Evolutionary conservation across 2,888 invertebrate species (phyloP), one percentile per base, ranked within the genome.

Genomic region (Ommatoiulus sabulosus): DNA sequence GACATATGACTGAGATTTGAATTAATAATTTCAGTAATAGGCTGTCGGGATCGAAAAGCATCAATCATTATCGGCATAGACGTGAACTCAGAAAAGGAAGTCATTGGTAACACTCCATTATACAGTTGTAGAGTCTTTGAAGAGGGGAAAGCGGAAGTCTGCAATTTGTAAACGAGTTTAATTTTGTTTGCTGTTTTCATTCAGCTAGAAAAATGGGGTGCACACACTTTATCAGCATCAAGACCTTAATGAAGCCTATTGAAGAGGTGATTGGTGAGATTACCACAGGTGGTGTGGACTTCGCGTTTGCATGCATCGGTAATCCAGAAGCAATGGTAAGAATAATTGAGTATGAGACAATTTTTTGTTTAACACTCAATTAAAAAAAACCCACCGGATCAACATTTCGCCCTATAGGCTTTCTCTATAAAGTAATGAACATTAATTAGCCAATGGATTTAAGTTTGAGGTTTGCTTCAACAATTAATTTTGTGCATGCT

Each of bases 301-400:
- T 91, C 90, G 93, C 93, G 0, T 93, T 93, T 91, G 93, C 93
- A 90, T 93, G 93, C 90, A 92, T 93, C 89, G 93, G 93, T 48
- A 93, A 92, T 90, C 92, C 93, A 15, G 90, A 89, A 8, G 92
- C 92, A 46, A 93, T 93, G 93, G 92, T 89, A 87, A 72, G 72
- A n/a, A n/a, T n/a, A n/a, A n/a, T n/a, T n/a, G n/a, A n/a, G n/a
- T n/a, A n/a, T n/a, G n/a, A n/a, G n/a, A n/a, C n/a, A n/a, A n/a
- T n/a, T n/a, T n/a, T n/a, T n/a, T n/a, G n/a, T n/a, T n/a, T n/a
- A n/a, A n/a, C n/a, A n/a, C n/a, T n/a, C n/a, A n/a, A n/a, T n/a
- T n/a, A n/a, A n/a, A n/a, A n/a, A n/a, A n/a, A n/a, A n/a, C n/a
- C n/a, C n/a, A n/a, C n/a, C n/a, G n/a, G n/a, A n/a, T n/a, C n/a